Evolutionary conservation across 2,797 vertebrate genomes (phyloP).

Genomic region (Mus caroli): DNA sequence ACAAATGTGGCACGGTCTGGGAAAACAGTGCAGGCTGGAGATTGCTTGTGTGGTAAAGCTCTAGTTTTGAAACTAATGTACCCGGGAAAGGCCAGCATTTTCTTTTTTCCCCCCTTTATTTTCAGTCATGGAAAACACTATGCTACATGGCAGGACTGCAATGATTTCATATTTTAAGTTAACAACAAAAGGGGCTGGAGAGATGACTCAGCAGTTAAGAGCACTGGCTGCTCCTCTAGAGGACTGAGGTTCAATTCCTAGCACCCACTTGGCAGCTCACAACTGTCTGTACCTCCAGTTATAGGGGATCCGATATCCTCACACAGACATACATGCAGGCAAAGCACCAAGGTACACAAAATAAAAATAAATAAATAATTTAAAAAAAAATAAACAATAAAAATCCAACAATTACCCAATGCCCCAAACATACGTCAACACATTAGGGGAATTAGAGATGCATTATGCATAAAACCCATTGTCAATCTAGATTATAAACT

Average conservation of each 20-base stretch:
- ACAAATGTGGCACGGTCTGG: neutral
- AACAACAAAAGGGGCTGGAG: neutral
- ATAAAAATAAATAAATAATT: neutral
- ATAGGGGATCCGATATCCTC: neutral
- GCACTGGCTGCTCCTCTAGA: neutral
- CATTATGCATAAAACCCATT: conserved; percentile 57
- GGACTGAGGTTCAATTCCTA: neutral
- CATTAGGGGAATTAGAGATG: conserved; percentile 57
- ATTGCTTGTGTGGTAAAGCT: neutral
- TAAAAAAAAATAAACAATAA: neutral
- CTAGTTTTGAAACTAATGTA: conserved; percentile 43
- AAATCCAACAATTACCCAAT: neutral
- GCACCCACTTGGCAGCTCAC: neutral
- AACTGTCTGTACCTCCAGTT: neutral
- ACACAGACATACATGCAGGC: neutral
- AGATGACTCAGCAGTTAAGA: neutral
- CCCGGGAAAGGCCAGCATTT: neutral
- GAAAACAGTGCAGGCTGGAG: conserved; percentile 28
- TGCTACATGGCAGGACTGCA: neutral
- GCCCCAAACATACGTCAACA: neutral
- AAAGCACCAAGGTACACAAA: neutral
- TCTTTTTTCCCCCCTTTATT: conserved; percentile 35
- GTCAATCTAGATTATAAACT: conserved; percentile 70
- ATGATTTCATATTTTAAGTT: neutral
- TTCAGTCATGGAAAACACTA: conserved; percentile 28